Conservation (phyloP, 2,888 invertebrate genomes). For the Salpingus planirostris region DNA sequence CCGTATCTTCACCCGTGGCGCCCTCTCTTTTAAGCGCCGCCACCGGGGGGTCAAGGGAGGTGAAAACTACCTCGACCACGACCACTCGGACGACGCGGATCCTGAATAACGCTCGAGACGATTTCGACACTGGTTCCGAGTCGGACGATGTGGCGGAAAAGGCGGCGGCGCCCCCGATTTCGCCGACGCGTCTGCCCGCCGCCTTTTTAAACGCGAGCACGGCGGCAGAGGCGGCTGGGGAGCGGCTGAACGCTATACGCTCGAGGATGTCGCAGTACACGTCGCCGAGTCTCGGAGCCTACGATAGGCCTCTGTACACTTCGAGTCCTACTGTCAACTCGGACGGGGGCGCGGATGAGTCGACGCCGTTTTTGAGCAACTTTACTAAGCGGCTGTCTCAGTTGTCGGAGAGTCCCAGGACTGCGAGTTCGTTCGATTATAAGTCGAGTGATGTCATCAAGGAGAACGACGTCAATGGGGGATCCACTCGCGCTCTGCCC, state of each 20-base stretch:
- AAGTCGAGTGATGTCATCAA: slow-evolving; percentile 33
- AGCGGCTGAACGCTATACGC: slow-evolving; percentile 51
- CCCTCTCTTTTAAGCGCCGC: slow-evolving; percentile 4
- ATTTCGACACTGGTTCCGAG: slow-evolving; percentile 63
- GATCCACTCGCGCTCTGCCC: slow-evolving; percentile 20
- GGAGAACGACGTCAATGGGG: slow-evolving; percentile 38
- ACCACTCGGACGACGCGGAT: slow-evolving; percentile 47
- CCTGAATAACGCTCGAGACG: slow-evolving; percentile 44
- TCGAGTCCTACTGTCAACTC: slow-evolving; percentile 12
- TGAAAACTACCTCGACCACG: slow-evolving; percentile 33
- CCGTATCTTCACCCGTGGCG: neutral
- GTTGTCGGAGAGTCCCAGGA: slow-evolving; percentile 25
- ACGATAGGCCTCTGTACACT: slow-evolving; percentile 23
- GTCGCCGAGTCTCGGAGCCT: slow-evolving; percentile 22
- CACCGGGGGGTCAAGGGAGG: slow-evolving; percentile 1
- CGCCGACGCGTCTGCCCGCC: slow-evolving; percentile 38
- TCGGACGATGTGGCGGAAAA: slow-evolving; percentile 43
- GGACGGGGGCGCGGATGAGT: slow-evolving; percentile 33
- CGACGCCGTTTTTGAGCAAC: slow-evolving; percentile 62
- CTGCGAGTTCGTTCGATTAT: slow-evolving; percentile 25
- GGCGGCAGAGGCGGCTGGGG: slow-evolving; percentile 40
- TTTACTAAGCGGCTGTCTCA: slow-evolving; percentile 55
- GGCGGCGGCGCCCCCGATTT: slow-evolving; percentile 12
- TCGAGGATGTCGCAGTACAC: slow-evolving; percentile 38
- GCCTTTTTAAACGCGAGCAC: slow-evolving; percentile 23